Evolutionary conservation across 1,140 invertebrate species (phyloP).

Genomic region (Rhyacophila brunnea): DNA sequence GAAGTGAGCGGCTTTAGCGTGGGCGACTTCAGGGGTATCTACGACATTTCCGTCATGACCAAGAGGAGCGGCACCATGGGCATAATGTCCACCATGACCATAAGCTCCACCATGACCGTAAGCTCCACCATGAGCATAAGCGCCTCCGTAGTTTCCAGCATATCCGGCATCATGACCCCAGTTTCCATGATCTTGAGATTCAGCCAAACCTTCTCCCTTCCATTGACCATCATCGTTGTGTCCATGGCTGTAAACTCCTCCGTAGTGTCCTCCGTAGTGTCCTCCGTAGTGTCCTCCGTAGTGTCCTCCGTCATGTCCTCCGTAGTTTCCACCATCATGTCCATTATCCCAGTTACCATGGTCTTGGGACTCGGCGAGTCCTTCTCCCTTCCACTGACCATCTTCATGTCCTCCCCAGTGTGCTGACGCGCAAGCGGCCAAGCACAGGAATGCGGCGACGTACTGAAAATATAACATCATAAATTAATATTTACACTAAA

Average conservation of each 20-base stretch:
- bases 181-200: constrained; percentile 7
- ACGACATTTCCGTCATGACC: constrained; percentile 40
- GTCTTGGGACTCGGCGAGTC: constrained; percentile 26
- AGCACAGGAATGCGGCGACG: constrained; percentile 22
- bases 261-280: not conserved
- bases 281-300: constrained; percentile 3
- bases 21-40: constrained; percentile 49
- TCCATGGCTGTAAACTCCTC: not conserved
- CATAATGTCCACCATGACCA: no score
- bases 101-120: not conserved
- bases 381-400: constrained; percentile 24
- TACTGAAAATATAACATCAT: constrained; percentile 10
- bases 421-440: constrained; percentile 20
- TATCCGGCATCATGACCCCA: constrained; percentile 37
- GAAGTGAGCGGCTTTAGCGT: constrained; percentile 48
- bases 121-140: constrained; percentile 11
- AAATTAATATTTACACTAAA: no score
- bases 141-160: constrained; percentile 23
- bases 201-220: constrained; percentile 26
- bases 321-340: not conserved
- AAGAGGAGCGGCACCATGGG: constrained; percentile 23
- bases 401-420: constrained; percentile 8
- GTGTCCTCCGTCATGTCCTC: constrained; percentile 1
- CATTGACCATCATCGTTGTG: constrained; percentile 28
- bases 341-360: constrained; percentile 23